Evolutionary conservation across 2,797 vertebrate species (phyloP), one percentile per base, ranked within the genome.

Genomic region (Hippoglossus hippoglossus): DNA sequence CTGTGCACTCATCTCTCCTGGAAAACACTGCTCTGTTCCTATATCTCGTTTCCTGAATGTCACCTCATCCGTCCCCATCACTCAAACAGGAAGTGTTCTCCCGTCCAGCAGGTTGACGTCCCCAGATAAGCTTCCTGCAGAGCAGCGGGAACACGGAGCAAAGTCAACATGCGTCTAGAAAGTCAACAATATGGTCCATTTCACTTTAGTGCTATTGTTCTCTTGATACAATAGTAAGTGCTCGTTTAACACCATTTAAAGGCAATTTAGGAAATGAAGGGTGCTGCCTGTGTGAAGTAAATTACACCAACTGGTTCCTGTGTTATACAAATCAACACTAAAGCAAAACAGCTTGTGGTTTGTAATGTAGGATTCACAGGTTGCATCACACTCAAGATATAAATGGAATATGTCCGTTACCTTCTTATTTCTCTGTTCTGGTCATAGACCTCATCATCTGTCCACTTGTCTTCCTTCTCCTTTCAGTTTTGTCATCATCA

Each of bases 71-170:
- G 44, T 53, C 49, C 26, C 52, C 15, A 39, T 62, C 63, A 70
- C 57, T 75, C 51, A 68, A 73, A 84, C 75, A 87, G 87, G 81
- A 92, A 84, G 74, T 3, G 44, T 26, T 80, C 24, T 83, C 58
- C 64, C 71, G 57, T 57, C 53, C 69, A 79, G 63, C 79, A 87
- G 79, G 83, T 84, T 72, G 72, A 74, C 71, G 63, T 69, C 74
- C 72, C 53, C 28, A 71, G 85, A 89, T 90, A 86, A 83, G 79
- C 71, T 57, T 84, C 66, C 80, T 80, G 83, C 72, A 77, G 72
- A 73, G 51, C 47, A 55, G 75, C 52, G 52, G 71, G 62, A 31
- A 75, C 71, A 56, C 56, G 47, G 52, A 58, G 58, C 64, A 82
- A 80, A 87, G 79, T 86, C 84, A 87, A 81, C 74, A 81, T 22